Base-by-base conservation (phyloP, 2,797 vertebrate genomes). In the Sylvia borin region DNA sequence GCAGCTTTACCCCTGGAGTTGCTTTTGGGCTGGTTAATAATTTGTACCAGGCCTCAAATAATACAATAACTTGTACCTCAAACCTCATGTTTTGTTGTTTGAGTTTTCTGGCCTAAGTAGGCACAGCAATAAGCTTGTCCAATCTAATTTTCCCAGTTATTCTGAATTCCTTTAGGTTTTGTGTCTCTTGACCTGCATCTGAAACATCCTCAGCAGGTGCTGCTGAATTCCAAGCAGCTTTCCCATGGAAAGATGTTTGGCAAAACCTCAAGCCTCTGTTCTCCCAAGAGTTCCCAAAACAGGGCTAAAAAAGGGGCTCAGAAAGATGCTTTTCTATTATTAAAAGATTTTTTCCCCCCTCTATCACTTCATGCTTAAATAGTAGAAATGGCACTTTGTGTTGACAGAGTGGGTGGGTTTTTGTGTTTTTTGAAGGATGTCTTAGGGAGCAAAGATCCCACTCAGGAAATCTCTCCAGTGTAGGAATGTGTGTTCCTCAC, bases 311-410 rank as follows among this genome's bases (percentile, higher is more conserved):
- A 85, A 3, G 12, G 2, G 16, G 4, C 55, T 50, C n/a, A 70
- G 20, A 53, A 51, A 17, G 11, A 40, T 51, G 10, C 25, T 58
- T 65, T 38, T 51, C 14, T 34, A 0, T 18, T n/a, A 22, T 22
- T 71, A 5, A 22, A 40, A 71, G 26, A 2, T 0, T 3, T 36
- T 4, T 1, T 0, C 3, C 7, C 20, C 2, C 36, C 36, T 36
- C 36, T 36, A 2, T 43, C 10, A 5, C 20, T 71, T 60, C 3
- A 2, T 8, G 5, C 40, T 90, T 53, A 51, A 90, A 11, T 14
- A 54, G 27, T 20, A 87, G 50, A 60, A 74, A 9, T 22, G 61
- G 2, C n/a, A 36, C 27, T 77, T 50, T 11, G 1, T 66, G 14
- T 36, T 85, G 71, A 15, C 13, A 3, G 21, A 13, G 22, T 26